Evolutionary conservation across 2,113 vertebrate species (phyloP).

Genomic region (Sturnira hondurensis): DNA sequence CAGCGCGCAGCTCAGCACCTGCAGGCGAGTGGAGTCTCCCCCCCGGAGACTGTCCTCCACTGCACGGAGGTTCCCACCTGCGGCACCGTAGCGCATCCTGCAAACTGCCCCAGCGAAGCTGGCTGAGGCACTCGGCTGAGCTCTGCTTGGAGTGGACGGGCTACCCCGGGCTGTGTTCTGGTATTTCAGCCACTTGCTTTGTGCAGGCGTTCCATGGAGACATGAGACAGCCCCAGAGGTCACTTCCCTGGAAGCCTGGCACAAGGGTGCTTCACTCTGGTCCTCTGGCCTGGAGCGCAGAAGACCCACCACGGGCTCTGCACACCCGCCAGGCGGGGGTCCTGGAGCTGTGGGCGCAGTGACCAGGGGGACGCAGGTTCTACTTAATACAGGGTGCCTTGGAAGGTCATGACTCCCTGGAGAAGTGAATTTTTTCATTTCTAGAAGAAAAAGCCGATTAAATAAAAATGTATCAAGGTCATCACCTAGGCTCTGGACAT

Average conservation of each 20-base stretch:
- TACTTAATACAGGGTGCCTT: background rate
- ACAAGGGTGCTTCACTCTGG: conserved; percentile 56
- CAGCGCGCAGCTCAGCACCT: conserved; percentile 49
- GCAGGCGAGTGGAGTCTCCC: background rate
- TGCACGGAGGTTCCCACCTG: background rate
- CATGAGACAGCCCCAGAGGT: background rate
- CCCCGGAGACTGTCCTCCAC: background rate
- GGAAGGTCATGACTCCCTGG: conserved; percentile 19
- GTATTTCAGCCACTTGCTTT: conserved; percentile 86
- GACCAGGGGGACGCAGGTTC: conserved; percentile 49
- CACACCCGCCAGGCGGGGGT: background rate
- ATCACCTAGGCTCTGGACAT: background rate
- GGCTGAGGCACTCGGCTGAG: background rate
- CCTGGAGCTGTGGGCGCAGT: conserved; percentile 35
- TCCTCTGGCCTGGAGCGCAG: conserved; percentile 36
- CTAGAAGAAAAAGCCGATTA: conserved; percentile 55
- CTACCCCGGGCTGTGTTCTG: conserved; percentile 59
- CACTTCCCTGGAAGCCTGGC: background rate
- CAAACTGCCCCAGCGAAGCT: conserved; percentile 47
- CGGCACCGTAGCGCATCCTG: conserved; percentile 24
- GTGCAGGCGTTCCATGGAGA: background rate
- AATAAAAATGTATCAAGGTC: background rate
- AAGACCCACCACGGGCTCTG: conserved; percentile 25
- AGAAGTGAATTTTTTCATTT: background rate
- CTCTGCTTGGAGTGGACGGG: conserved; percentile 1